Evolutionary conservation across 2,888 invertebrate genomes (phyloP).

Genomic region (Cremastinae sp.): DNA sequence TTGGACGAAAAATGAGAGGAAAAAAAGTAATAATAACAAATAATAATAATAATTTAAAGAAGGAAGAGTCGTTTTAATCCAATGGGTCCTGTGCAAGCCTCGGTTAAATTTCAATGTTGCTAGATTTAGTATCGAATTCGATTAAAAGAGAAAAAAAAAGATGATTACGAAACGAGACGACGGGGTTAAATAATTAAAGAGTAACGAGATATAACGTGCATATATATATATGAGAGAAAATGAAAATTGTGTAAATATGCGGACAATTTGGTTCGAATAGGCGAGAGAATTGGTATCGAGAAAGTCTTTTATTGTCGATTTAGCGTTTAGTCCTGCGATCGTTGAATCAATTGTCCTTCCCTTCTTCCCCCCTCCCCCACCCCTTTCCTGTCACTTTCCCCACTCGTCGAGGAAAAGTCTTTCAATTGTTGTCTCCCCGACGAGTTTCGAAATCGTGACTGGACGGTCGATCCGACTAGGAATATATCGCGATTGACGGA

Average conservation of each 20-base stretch:
- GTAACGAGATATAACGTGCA: constrained; percentile 1
- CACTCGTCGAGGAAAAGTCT: constrained; percentile 43
- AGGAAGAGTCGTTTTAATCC: constrained; percentile 68
- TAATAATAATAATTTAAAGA: constrained; percentile 38
- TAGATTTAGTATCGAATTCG: constrained; percentile 74
- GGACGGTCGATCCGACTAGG: constrained; percentile 16
- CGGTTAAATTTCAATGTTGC: constrained; percentile 74
- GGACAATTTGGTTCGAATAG: constrained; percentile 49
- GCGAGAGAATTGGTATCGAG: constrained; percentile 48
- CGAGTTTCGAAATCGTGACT: constrained; percentile 21
- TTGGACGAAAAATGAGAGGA: constrained; percentile 38
- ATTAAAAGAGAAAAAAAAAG: constrained; percentile 63
- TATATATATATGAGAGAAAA: constrained; percentile 4
- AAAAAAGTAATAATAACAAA: constrained; percentile 38
- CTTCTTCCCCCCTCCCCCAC: background rate
- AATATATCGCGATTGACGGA: background rate
- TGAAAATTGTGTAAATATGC: constrained; percentile 27
- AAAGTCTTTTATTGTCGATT: constrained; percentile 46
- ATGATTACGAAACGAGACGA: too few species aligned
- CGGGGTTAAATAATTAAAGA: background rate
- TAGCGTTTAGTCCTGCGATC: constrained; percentile 52
- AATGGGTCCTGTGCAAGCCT: constrained; percentile 77
- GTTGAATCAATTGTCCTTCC: constrained; percentile 32
- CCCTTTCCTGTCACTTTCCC: background rate
- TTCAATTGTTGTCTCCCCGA: constrained; percentile 49